phyloP scores from a whole-genome alignment of 2,888 invertebrate species.

The Tuberolachnus salignus region DNA sequence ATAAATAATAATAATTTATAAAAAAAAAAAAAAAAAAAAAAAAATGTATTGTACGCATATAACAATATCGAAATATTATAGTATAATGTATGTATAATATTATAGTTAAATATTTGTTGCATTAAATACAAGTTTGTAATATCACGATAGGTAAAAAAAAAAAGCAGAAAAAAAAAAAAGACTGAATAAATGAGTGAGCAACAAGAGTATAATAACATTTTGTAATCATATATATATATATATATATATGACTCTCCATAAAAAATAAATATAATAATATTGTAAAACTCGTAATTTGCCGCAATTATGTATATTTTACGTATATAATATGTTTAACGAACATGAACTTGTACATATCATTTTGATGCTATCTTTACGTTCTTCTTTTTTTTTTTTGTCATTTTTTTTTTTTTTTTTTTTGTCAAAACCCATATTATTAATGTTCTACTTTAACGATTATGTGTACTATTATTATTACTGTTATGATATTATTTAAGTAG shows the following conservation, averaged over 20 bases:
- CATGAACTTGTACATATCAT: slow-evolving; percentile 50
- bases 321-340: slow-evolving; percentile 1
- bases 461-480: neutral
- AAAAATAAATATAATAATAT: slow-evolving; percentile 7
- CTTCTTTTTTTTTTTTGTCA: slow-evolving; percentile 7
- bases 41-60: slow-evolving; percentile 13
- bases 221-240: slow-evolving; percentile 8
- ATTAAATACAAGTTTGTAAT: slow-evolving; percentile 21
- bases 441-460: slow-evolving; percentile 3
- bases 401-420: slow-evolving; percentile 15
- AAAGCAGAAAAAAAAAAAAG: slow-evolving; percentile 44
- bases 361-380: slow-evolving; percentile 47
- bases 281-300: neutral
- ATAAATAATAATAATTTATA: too few species aligned
- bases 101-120: neutral
- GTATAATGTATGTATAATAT: neutral
- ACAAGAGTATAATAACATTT: slow-evolving; percentile 17
- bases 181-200: slow-evolving; percentile 46
- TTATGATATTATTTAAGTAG: neutral
- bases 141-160: slow-evolving; percentile 16
- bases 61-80: neutral
- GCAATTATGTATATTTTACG: slow-evolving; percentile 6
- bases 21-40: too few species aligned
- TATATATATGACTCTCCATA: slow-evolving; percentile 21
- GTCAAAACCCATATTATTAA: neutral